Conservation (phyloP, 2,888 invertebrate species). For the Campopleginae sp. region DNA sequence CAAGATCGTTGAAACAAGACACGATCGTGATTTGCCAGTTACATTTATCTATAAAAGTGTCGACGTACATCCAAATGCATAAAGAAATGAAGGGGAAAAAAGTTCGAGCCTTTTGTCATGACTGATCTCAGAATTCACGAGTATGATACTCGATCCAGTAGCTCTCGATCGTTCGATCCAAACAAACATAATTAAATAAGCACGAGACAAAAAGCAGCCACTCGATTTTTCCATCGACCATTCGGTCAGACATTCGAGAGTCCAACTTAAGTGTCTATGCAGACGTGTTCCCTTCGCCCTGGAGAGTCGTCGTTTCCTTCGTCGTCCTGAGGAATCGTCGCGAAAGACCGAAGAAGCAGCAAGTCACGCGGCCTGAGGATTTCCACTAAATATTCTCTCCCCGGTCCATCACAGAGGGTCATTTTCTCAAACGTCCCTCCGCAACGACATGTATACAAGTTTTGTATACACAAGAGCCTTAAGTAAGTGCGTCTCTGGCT, state of each 20-base stretch:
- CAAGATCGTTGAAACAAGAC: conserved; percentile 48
- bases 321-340: conserved; percentile 21
- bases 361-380: neutral
- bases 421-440: conserved; percentile 46
- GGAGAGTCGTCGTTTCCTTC: neutral
- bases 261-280: conserved; percentile 10
- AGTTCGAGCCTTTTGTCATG: neutral
- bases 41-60: conserved; percentile 35
- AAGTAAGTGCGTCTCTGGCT: conserved; percentile 26
- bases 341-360: conserved; percentile 29
- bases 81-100: neutral
- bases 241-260: too few species aligned
- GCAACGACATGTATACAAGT: conserved; percentile 13
- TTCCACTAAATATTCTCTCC: conserved; percentile 4
- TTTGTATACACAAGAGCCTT: neutral
- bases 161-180: neutral
- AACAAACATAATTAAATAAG: neutral
- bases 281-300: conserved; percentile 12
- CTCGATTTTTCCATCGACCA: neutral
- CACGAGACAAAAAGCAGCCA: neutral
- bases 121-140: neutral
- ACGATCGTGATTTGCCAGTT: conserved; percentile 48
- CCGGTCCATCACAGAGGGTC: conserved; percentile 38
- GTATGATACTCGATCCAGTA: neutral
- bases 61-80: neutral